Base-by-base conservation (phyloP, 1,140 invertebrate genomes). In the Zaprionus taronus region DNA sequence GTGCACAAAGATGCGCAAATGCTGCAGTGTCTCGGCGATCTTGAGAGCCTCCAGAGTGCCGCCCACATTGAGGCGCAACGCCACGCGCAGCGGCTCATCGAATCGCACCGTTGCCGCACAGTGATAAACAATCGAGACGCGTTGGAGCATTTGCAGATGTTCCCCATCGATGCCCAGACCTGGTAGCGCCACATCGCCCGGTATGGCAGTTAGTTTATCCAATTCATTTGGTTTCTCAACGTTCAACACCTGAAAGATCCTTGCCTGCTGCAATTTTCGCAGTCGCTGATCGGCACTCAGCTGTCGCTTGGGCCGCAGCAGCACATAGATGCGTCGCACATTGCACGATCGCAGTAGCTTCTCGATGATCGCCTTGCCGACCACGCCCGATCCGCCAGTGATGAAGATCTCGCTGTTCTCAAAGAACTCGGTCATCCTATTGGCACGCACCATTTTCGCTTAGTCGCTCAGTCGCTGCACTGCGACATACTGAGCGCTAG, bases 71-170 rank as follows among this genome's bases (percentile, higher is more conserved):
- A 95, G 92, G 1, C 94, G 93, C 2, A 95, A 92, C 0, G 96
- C 95, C 28, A 94, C 87, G 83, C 95, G 96, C 1, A 99, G 91
- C 1, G 95, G 94, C 91, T 99, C 98, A 83, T 98, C 96, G 63
- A 93, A 93, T 0, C 91, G 81, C 5, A 99, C 96, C 41, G 97
- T 99, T 0, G 99, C 98, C 1, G 98, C 99, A 2, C 96, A 96
- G 91, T 99, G 98, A 92, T 98, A 99, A 2, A 99, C 95, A 15
- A 99, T 94, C 4, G 96, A 95, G 0, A 99, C 96, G 73, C 41
- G 41, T 9, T 95, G 94, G 6, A 96, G 94, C 0, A 94, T 83
- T 15, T 65, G 7, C 15, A 60, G 14, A 68, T 80, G 49, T 55
- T 67, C 22, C 26, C 67, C 24, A 5, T 76, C 55, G 26, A 92